Percentiles rank a stretch among this genome's conserved stretches.
These are phyloP conservation scores for Ataeniobius toweri DNA, from an alignment of 2,797 vertebrate genomes.

Conservation along the genomic window DNA sequence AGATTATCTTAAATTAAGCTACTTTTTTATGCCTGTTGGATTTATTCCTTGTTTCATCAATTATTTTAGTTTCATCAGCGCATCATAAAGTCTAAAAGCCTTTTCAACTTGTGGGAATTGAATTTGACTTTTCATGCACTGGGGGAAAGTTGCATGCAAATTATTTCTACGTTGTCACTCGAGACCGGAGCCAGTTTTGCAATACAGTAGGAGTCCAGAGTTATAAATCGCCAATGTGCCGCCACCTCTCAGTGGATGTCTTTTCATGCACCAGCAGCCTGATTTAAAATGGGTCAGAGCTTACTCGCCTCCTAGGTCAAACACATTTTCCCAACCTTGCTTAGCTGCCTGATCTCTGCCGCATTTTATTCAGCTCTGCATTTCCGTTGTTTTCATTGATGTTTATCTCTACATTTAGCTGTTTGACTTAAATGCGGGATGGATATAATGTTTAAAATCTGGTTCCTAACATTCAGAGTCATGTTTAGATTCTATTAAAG, in stretches of 20 bases:
- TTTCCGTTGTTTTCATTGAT: conserved; percentile 53
- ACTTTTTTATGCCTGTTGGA: neutral
- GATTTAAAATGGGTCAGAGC: conserved; percentile 66
- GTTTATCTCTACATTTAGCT: conserved; percentile 9
- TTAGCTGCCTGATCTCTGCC: conserved; percentile 50
- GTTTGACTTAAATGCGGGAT: neutral
- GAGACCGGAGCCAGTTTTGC: conserved; percentile 37
- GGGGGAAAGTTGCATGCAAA: neutral
- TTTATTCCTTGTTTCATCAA: neutral
- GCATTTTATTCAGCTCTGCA: conserved; percentile 64
- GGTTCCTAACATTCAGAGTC: neutral
- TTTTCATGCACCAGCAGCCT: conserved; percentile 72
- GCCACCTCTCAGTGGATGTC: conserved; percentile 45
- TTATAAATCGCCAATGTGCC: conserved; percentile 41
- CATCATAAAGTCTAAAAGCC: conserved; percentile 18
- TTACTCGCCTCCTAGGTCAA: conserved; percentile 60
- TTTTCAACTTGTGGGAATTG: conserved; percentile 1
- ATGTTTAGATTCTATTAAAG: neutral
- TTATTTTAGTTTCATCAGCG: neutral
- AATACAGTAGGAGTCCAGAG: conserved; percentile 36
- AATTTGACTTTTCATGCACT: neutral
- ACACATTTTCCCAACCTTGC: conserved; percentile 58
- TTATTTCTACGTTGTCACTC: conserved; percentile 11
- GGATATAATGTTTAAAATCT: neutral
- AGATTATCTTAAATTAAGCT: neutral